phyloP scores from a whole-genome alignment of 1,140 invertebrate species.

The Helicoverpa zea region DNA sequence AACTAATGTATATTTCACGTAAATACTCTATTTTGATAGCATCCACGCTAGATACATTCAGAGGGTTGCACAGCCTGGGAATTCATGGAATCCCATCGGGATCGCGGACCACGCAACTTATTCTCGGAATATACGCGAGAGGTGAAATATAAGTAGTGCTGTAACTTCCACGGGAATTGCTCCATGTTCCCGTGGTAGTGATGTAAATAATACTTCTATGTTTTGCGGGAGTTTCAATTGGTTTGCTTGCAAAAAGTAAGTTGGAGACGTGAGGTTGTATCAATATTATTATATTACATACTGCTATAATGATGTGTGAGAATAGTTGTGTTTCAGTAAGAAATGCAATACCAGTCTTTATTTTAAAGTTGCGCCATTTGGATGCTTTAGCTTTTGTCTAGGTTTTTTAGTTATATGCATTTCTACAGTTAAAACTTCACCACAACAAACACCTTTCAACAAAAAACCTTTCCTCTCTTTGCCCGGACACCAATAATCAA shows the following conservation, averaged over 20 bases:
- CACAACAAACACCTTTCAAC: background rate
- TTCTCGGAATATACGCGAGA: slow-evolving; percentile 49
- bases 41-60: slow-evolving; percentile 56
- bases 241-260: background rate
- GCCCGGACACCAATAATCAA: too few relatives aligned
- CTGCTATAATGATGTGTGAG: background rate
- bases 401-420: too few relatives aligned
- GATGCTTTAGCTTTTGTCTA: too few relatives aligned
- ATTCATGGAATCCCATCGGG: slow-evolving; percentile 56
- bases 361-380: too few relatives aligned
- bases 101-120: slow-evolving; percentile 60
- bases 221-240: background rate
- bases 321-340: too few relatives aligned
- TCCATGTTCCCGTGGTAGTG: background rate
- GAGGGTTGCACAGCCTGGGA: slow-evolving; percentile 55
- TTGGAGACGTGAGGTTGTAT: background rate
- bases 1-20: background rate
- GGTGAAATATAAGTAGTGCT: slow-evolving; percentile 42
- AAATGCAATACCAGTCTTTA: too few relatives aligned
- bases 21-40: slow-evolving; percentile 44
- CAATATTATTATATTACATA: background rate
- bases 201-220: background rate
- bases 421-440: too few relatives aligned
- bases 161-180: slow-evolving; percentile 22
- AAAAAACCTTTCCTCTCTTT: too few relatives aligned